Evolutionary conservation across 2,888 invertebrate species (phyloP), one percentile per base, ranked within the genome.

Genomic region (Chorisops tibialis): DNA sequence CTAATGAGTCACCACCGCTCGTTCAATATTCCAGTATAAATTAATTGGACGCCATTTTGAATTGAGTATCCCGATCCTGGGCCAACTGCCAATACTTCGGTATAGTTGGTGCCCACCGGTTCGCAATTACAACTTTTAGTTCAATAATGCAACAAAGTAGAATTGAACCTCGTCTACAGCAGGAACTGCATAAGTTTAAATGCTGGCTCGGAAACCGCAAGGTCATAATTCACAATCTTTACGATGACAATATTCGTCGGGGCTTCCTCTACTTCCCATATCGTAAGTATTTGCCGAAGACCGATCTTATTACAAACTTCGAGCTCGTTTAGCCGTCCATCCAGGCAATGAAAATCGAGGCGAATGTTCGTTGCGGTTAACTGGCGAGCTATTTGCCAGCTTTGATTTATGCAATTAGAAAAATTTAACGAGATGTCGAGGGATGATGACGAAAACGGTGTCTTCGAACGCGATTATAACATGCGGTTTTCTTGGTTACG

Each of bases 211-310:
- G 9, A 41, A 61, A 61, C 60, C 60, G 19, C 60, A 61, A 61
- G 59, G 59, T 61, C 61, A 64, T 64, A 64, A 64, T 41, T 64
- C 64, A 64, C 58, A 48, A 59, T 47, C 45, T 64, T 64, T 64
- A 64, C 52, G 64, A 64, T 52, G 59, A 35, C 39, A 54, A 43
- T 43, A 24, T 54, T 54, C 22, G 54, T 54, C 54, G 5, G 54
- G 21, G 24, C 54, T 54, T 43, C 54, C 41, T 54, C 16, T 18
- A 19, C 24, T 22, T 54, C 43, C 41, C 43, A 54, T 41, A 4
- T 14, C 54, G 12, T 43, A 41, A 22, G 30, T 41, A 16, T 41
- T 43, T n/a, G 14, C 7, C 16, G 41, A 54, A 52, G 54, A 54
- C 39, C n/a, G n/a, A 43, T 41, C 54, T 54, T 41, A 54, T 54